Conservation (phyloP, 2,113 vertebrate species). For the Hemiprocne comata region DNA sequence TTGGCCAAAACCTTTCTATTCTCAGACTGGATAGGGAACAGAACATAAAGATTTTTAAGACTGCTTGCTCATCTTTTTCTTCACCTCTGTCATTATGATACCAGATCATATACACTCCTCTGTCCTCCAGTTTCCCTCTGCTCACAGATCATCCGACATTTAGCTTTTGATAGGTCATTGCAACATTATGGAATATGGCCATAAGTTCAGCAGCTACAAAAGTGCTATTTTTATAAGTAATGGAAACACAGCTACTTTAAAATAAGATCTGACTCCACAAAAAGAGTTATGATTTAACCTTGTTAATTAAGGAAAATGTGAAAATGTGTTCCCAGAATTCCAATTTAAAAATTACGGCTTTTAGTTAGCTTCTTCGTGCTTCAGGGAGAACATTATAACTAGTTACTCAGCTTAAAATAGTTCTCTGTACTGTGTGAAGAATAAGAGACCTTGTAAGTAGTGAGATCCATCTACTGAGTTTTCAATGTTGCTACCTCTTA, state of each 20-base stretch:
- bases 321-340: background rate
- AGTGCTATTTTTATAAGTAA: background rate
- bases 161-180: background rate
- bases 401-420: background rate
- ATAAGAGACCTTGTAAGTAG: background rate
- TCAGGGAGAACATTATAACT: background rate
- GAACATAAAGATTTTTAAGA: background rate
- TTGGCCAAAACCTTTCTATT: background rate
- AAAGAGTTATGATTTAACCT: background rate
- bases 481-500: background rate
- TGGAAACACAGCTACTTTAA: background rate
- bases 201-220: background rate
- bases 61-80: background rate
- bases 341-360: background rate
- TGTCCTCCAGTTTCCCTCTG: background rate
- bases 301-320: background rate
- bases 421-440: background rate
- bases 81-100: background rate
- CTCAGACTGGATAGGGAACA: background rate
- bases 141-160: background rate
- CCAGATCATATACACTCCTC: background rate
- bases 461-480: background rate
- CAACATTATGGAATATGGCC: background rate
- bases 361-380: background rate
- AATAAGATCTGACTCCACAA: background rate